Evolutionary conservation across 2,888 invertebrate species (phyloP).

Genomic region (Lacanobia oleracea): DNA sequence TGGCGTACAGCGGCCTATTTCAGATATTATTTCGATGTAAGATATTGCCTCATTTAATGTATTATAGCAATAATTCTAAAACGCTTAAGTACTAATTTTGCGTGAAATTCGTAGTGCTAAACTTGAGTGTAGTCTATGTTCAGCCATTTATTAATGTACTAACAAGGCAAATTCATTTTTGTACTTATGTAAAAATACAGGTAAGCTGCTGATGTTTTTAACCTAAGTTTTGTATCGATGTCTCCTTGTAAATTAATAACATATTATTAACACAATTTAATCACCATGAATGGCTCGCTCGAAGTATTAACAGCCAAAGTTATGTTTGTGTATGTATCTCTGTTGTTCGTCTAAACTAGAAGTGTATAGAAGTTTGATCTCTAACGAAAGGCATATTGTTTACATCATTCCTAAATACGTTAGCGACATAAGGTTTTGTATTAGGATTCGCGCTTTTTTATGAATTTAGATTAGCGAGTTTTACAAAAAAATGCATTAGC

Average conservation of each 20-base stretch:
- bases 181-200: conserved; percentile 67
- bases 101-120: conserved; percentile 19
- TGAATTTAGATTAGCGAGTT: conserved; percentile 44
- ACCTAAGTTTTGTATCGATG: conserved; percentile 44
- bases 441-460: conserved; percentile 56
- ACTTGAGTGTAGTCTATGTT: conserved; percentile 19
- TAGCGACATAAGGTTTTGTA: conserved; percentile 57
- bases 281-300: conserved; percentile 48
- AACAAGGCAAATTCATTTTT: conserved; percentile 63
- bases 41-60: conserved; percentile 50
- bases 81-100: conserved; percentile 42
- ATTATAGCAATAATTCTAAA: conserved; percentile 57
- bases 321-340: conserved; percentile 57
- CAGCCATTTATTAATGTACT: conserved; percentile 29
- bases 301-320: conserved; percentile 70
- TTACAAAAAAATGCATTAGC: conserved; percentile 17
- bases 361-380: conserved; percentile 63
- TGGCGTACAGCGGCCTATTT: conserved; percentile 49
- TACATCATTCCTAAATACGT: conserved; percentile 64
- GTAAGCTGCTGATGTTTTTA: conserved; percentile 44
- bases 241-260: conserved; percentile 47
- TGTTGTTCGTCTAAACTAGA: conserved; percentile 48
- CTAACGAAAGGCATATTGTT: conserved; percentile 59
- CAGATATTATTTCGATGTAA: conserved; percentile 53
- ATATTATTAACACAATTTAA: conserved; percentile 34